phyloP scores from a whole-genome alignment of 2,113 vertebrate species.

The Martes martes region DNA sequence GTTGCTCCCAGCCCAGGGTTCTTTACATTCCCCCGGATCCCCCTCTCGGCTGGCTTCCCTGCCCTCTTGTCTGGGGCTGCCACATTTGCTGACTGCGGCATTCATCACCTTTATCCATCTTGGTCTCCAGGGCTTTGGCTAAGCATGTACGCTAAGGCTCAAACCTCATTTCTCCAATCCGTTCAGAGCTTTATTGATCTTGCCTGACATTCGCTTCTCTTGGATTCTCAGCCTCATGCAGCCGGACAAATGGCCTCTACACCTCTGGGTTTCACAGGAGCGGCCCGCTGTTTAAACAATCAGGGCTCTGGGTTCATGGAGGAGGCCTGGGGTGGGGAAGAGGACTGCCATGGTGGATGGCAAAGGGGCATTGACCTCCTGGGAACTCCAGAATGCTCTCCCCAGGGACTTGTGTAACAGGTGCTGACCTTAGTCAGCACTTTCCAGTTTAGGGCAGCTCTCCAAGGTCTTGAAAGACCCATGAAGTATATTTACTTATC shows the following conservation, averaged over 20 bases:
- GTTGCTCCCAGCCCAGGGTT: background rate
- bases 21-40: fast-evolving
- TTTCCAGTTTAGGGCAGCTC: background rate
- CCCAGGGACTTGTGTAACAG: background rate
- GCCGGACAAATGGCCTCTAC: conserved; percentile 52
- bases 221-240: conserved; percentile 16
- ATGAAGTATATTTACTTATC: too few species aligned
- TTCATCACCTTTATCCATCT: background rate
- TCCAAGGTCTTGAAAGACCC: background rate
- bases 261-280: conserved; percentile 27
- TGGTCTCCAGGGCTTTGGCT: background rate
- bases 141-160: conserved; percentile 34
- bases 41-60: background rate
- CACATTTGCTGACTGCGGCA: background rate
- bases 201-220: conserved; percentile 55
- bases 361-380: background rate
- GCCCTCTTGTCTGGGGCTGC: background rate
- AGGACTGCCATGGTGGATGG: background rate
- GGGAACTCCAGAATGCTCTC: background rate
- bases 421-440: background rate
- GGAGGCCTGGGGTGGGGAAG: background rate
- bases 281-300: background rate
- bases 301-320: background rate
- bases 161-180: conserved; percentile 39
- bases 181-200: conserved; percentile 60